Evolutionary conservation across 2,797 vertebrate species (phyloP).

Genomic region (Thripadectes ignobilis): DNA sequence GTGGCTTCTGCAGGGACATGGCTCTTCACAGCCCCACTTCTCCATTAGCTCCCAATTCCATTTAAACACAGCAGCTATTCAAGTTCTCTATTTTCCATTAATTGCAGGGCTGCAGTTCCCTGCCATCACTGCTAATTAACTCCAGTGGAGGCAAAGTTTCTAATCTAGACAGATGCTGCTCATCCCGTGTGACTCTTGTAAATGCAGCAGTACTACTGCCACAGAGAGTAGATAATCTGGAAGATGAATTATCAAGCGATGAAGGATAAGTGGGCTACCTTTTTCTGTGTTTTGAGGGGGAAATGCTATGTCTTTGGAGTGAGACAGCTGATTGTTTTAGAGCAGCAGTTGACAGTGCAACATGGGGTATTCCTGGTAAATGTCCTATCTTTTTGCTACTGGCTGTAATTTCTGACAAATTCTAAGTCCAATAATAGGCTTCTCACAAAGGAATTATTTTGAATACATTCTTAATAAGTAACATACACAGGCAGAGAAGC

Average conservation of each 20-base stretch:
- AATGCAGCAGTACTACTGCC: background rate
- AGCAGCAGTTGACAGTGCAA: background rate
- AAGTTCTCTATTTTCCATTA: background rate
- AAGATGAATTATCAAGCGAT: background rate
- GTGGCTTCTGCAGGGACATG: background rate
- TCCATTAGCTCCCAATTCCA: background rate
- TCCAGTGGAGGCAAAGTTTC: background rate
- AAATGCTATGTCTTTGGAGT: background rate
- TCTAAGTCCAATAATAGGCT: background rate
- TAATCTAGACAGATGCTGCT: background rate
- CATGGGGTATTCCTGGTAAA: background rate
- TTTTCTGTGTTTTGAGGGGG: background rate
- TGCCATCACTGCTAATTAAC: background rate
- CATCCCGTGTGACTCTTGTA: background rate
- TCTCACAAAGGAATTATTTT: background rate
- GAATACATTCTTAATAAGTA: background rate
- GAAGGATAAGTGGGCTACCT: background rate
- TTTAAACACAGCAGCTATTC: background rate
- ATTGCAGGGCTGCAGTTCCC: background rate
- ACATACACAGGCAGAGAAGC: background rate
- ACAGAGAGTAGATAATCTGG: background rate
- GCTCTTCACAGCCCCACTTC: background rate
- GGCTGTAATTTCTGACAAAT: background rate
- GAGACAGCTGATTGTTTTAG: background rate
- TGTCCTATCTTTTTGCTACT: background rate